Evolutionary conservation across 2,113 vertebrate species (phyloP), one percentile per base, ranked within the genome.

Genomic region (Misgurnus anguillicaudatus): DNA sequence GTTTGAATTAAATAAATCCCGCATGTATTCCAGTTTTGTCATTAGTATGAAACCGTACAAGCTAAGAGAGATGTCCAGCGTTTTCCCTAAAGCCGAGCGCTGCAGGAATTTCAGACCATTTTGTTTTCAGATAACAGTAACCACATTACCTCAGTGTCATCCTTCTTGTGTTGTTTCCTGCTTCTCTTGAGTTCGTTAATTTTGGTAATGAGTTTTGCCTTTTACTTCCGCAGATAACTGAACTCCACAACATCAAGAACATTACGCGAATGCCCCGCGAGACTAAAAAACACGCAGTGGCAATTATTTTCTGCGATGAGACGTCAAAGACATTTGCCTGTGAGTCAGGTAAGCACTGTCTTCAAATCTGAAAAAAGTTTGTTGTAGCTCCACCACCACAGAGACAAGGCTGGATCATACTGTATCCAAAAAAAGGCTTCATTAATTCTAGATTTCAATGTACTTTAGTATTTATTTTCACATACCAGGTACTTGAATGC

Each of bases 251-350:
- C 91, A 95, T 99, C 92, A 98, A 96, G 94, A 99, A 97, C 89
- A 95, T 99, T 89, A 98, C 95, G 84, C 94, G 98, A 87, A 93
- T 99, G 95, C 98, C 98, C 76, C 94, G 95, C 86, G 98, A 99
- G 91, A 96, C 97, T 72, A 99, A 97, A 91, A 99, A 98, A 88
- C 98, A 99, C 67, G 98, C 97, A 0, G 95, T 99, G 90, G 96
- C 95, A 71, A 99, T 99, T 91, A 96, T 99, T 93, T 99, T 99
- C 91, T 95, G 94, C 69, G 97, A 99, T 51, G 96, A 99, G 90
- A 98, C 95, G 0, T 98, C 97, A 78, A 99, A 98, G 94, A 98
- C 97, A 71, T 99, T 99, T 90, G 93, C 98, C 87, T 99, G 98
- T 89, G 98, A 99, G 87, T 99, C 98, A 94, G 98, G 98, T 99